Evolutionary conservation across 1,140 invertebrate species (phyloP).

Genomic region (Sipha flava): DNA sequence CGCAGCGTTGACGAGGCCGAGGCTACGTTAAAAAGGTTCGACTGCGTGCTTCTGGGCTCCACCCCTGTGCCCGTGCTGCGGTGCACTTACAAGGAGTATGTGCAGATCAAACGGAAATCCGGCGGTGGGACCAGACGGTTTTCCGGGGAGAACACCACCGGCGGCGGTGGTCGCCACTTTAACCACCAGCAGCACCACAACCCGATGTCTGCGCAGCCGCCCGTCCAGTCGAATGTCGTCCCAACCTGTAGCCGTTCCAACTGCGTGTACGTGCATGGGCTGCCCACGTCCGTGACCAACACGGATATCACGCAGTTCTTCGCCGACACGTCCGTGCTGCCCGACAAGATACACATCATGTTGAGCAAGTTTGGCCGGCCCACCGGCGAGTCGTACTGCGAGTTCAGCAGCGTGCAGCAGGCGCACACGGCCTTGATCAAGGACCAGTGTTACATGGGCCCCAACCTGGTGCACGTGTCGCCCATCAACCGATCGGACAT

Average conservation of each 20-base stretch:
- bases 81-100: neutral
- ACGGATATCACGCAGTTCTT: conserved; percentile 73
- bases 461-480: conserved; percentile 56
- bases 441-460: conserved; percentile 58
- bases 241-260: conserved; percentile 42
- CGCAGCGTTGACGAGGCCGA: neutral
- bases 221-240: neutral
- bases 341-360: conserved; percentile 68
- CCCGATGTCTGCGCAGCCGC: neutral
- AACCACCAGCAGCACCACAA: neutral
- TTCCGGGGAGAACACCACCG: neutral
- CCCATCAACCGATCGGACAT: conserved; percentile 56
- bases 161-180: neutral
- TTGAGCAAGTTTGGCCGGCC: conserved; percentile 57
- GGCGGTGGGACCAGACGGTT: neutral
- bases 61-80: neutral
- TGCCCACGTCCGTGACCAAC: conserved; percentile 65
- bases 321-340: conserved; percentile 62
- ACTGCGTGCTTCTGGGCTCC: conserved; percentile 1
- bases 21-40: neutral
- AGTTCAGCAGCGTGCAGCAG: conserved; percentile 62
- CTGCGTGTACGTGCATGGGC: conserved; percentile 62
- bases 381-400: conserved; percentile 75
- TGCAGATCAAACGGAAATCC: neutral
- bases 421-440: conserved; percentile 59